phyloP scores from a whole-genome alignment of 2,113 vertebrate species.

The Corythornis vintsioides region DNA sequence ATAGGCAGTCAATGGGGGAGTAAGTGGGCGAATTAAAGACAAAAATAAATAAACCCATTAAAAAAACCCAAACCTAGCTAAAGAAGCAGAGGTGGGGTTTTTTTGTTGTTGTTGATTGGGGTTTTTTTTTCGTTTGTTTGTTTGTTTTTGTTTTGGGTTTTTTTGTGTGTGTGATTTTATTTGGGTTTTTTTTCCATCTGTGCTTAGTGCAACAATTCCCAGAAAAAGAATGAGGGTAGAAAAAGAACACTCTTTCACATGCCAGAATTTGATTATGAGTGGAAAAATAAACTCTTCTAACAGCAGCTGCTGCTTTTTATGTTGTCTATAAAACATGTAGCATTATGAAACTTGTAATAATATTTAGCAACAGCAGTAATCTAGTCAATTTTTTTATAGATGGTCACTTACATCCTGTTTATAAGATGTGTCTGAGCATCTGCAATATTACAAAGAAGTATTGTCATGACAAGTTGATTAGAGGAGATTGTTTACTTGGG shows the following conservation, averaged over 20 bases:
- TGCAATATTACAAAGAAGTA: background rate
- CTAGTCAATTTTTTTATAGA: slow-evolving; percentile 22
- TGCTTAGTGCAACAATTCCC: background rate
- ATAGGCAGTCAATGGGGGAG: background rate
- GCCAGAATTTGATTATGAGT: slow-evolving; percentile 16
- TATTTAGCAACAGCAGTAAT: slow-evolving; percentile 30
- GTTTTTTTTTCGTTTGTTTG: too few species aligned
- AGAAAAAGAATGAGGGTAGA: background rate
- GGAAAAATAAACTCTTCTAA: slow-evolving; percentile 24
- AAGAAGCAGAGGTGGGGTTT: background rate
- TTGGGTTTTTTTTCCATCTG: background rate
- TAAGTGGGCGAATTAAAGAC: background rate
- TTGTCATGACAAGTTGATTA: background rate
- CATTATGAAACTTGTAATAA: slow-evolving; percentile 32
- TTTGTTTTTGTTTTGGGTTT: background rate
- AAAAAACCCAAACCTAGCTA: background rate
- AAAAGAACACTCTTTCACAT: slow-evolving; percentile 5
- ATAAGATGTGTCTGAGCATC: slow-evolving; percentile 2
- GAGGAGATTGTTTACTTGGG: background rate
- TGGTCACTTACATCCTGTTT: slow-evolving; percentile 24
- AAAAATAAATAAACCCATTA: background rate
- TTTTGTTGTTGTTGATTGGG: too few species aligned
- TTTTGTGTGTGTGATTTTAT: too few species aligned
- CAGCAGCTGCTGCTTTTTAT: slow-evolving; percentile 15
- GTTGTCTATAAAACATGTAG: background rate